Percentiles rank a stretch among this genome's conserved stretches.
Conservation (phyloP, 2,113 vertebrate species). For the zebrafish (Danio rerio) region GRCz12tu NC_133188.1:25703001-25703500, state of each 20-base stretch:
- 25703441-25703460: background rate
- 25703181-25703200: no score
- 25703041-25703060: no score
- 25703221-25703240: no score
- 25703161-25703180: no score
- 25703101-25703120: no score
- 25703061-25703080: no score
- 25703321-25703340: background rate
- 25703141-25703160: no score
- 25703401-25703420: background rate
- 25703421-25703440: background rate
- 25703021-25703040: no score
- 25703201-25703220: no score
- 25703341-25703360: background rate
- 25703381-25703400: background rate
- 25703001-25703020: background rate
- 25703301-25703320: background rate
- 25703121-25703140: no score
- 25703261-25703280: background rate
- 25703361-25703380: conserved; percentile 13
- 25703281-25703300: background rate
- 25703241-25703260: no score
- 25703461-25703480: background rate
- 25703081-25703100: no score
- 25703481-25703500: background rate